These are phyloP conservation scores for Lophotriccus pileatus DNA, from an alignment of 2,797 vertebrate genomes.

Conservation along the genomic window DNA sequence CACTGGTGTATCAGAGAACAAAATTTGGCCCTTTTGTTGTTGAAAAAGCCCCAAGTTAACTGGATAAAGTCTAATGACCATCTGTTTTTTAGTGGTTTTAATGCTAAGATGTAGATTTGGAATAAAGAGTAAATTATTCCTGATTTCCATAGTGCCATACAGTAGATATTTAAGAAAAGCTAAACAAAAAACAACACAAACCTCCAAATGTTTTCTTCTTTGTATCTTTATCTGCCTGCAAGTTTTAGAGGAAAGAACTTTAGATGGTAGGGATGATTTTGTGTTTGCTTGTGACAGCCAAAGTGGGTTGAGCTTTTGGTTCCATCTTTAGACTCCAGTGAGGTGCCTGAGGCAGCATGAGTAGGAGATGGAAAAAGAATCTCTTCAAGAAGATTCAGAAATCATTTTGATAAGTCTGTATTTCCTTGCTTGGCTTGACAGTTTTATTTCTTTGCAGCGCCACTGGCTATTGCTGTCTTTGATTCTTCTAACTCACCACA, in stretches of 20 bases:
- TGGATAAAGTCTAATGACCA: background rate
- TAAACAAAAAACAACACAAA: background rate
- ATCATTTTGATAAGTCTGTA: conserved; percentile 35
- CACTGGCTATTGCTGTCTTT: conserved; percentile 23
- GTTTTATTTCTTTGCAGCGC: conserved; percentile 43
- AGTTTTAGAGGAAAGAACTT: background rate
- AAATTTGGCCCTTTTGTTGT: background rate
- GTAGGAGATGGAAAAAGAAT: conserved; percentile 5
- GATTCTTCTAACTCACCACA: conserved; percentile 19
- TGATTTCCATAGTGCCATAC: background rate
- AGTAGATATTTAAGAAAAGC: background rate
- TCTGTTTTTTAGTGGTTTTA: background rate
- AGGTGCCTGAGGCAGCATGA: conserved; percentile 21
- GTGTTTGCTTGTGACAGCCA: conserved; percentile 15
- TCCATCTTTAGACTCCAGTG: conserved; percentile 33
- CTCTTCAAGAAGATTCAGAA: conserved; percentile 52
- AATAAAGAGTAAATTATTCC: background rate
- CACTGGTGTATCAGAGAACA: background rate
- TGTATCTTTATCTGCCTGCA: background rate
- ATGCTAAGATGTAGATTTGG: background rate
- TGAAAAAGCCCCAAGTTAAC: background rate
- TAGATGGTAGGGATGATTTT: background rate
- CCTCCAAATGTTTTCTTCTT: background rate
- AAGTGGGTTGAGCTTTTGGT: conserved; percentile 41
- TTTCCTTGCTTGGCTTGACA: conserved; percentile 43